Evolutionary conservation across 2,888 invertebrate genomes (phyloP).

Genomic region (Camptogramma bilineatum): DNA sequence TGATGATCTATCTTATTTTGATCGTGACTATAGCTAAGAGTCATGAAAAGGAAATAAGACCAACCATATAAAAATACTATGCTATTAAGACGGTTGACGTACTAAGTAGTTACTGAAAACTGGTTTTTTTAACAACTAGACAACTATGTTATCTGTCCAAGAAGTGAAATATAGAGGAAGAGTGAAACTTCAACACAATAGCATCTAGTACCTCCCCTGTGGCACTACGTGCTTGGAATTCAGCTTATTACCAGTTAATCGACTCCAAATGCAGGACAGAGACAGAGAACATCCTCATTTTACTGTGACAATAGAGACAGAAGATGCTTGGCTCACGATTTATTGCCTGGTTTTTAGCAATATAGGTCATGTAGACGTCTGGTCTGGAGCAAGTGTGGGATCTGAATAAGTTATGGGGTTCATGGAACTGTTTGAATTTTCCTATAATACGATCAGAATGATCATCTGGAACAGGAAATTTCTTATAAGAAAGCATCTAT

Average conservation of each 20-base stretch:
- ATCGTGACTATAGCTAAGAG: too few species aligned
- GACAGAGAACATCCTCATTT: constrained; percentile 21
- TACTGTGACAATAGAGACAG: constrained; percentile 26
- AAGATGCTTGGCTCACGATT: constrained; percentile 36
- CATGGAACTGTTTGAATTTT: constrained; percentile 2
- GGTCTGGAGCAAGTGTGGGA: constrained; percentile 21
- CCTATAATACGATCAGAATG: background rate
- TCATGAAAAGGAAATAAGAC: too few species aligned
- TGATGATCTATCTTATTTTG: too few species aligned
- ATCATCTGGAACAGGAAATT: background rate
- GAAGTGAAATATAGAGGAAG: too few species aligned
- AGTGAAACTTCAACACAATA: background rate
- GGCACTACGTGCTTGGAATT: constrained; percentile 67
- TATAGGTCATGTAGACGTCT: constrained; percentile 40
- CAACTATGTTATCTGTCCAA: too few species aligned
- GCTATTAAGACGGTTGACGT: too few species aligned
- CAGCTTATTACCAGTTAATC: constrained; percentile 57
- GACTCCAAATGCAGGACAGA: constrained; percentile 41
- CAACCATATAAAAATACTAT: too few species aligned
- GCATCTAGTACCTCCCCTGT: constrained; percentile 22
- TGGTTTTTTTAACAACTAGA: too few species aligned
- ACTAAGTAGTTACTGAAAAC: background rate
- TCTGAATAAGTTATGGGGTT: constrained; percentile 13
- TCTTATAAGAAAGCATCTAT: too few species aligned
- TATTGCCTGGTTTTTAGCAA: constrained; percentile 41